phyloP scores from a whole-genome alignment of 2,113 vertebrate species.

The Alosa alosa region DNA sequence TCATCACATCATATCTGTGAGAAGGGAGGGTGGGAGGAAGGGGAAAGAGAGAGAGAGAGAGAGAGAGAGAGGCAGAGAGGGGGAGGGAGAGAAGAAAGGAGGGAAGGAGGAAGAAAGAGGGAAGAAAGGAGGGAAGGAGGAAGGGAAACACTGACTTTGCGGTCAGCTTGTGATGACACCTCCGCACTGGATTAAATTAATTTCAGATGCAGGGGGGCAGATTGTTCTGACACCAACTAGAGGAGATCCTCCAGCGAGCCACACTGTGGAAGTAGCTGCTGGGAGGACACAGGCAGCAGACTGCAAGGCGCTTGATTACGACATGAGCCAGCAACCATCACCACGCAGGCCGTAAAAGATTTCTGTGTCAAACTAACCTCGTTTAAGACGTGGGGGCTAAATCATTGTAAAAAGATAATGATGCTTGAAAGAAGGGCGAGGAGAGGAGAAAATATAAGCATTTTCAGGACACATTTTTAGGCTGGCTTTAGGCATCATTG shows the following conservation, averaged over 20 bases:
- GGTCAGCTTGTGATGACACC: slow-evolving; percentile 12
- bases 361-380: neutral
- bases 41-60: neutral
- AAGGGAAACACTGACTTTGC: neutral
- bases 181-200: neutral
- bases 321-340: neutral
- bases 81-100: neutral
- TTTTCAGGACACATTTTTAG: too few relatives aligned
- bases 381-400: neutral
- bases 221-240: neutral
- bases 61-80: neutral
- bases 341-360: neutral
- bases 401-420: neutral
- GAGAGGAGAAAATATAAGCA: neutral
- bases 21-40: neutral
- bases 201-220: slow-evolving; percentile 5
- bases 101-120: neutral
- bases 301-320: neutral
- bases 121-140: neutral
- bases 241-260: neutral
- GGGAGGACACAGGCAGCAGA: neutral
- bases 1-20: slow-evolving; percentile 31
- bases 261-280: neutral
- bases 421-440: neutral
- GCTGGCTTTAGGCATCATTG: neutral